Evolutionary conservation across 2,888 invertebrate species (phyloP).

Genomic region (Bellardia pandia): DNA sequence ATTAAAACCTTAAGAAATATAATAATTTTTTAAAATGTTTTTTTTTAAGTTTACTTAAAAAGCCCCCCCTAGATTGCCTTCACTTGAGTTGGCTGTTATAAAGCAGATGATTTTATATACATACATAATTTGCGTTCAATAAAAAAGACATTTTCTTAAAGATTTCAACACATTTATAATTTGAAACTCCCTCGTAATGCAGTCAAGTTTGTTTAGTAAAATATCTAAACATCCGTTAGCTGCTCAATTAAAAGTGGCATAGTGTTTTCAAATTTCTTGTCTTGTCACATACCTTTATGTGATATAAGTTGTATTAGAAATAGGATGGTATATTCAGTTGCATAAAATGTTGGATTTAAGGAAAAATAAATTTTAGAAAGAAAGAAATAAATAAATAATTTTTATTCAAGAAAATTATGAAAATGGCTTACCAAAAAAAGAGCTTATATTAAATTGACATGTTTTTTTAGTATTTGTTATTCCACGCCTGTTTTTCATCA

Average conservation of each 20-base stretch:
- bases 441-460: too few species aligned
- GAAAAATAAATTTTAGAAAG: too few species aligned
- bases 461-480: too few species aligned
- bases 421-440: too few species aligned
- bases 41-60: slow-evolving; percentile 2
- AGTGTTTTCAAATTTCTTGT: slow-evolving; percentile 29
- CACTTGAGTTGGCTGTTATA: slow-evolving; percentile 22
- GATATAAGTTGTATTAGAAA: neutral
- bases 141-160: slow-evolving; percentile 51
- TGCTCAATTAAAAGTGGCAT: slow-evolving; percentile 59
- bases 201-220: slow-evolving; percentile 22
- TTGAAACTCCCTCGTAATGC: slow-evolving; percentile 1
- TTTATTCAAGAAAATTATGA: too few species aligned
- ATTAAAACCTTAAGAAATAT: neutral
- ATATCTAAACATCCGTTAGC: slow-evolving; percentile 57
- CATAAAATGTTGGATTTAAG: too few species aligned
- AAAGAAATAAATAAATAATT: too few species aligned
- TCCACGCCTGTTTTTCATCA: too few species aligned
- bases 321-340: neutral
- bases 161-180: slow-evolving; percentile 45
- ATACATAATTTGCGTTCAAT: slow-evolving; percentile 16
- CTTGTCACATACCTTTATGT: slow-evolving; percentile 8
- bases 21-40: neutral
- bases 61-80: slow-evolving; percentile 37
- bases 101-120: slow-evolving; percentile 34